Base-by-base conservation (phyloP, 2,888 invertebrate species). In the Unio delphinus region DNA sequence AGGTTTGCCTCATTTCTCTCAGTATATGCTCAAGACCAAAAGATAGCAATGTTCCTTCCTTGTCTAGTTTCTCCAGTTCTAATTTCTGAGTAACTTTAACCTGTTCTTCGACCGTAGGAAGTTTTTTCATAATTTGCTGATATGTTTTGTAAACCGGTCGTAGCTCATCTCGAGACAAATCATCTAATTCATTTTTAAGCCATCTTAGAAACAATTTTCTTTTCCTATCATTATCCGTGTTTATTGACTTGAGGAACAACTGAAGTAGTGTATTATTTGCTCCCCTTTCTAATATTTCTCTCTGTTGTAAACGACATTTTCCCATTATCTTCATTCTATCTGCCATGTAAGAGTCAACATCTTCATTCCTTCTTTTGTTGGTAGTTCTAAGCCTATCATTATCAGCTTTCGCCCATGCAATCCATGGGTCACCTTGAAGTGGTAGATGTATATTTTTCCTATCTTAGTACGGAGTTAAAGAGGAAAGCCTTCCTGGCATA, bases 21-120 rank as follows among this genome's bases (percentile, higher is more conserved):
- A 67, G 61, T 23, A 69, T 59, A 62, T 73, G 73, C 57, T 70
- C 73, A 6, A 68, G 11, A n/a, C 70, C 67, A 54, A 73, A 59
- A 1, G 65, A 67, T 28, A 65, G 60, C 15, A 65, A 60, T 15
- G 63, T 60, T 34, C 68, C 26, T 17, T 62, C 30, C 18, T 45
- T 45, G 34, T 68, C 65, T 18, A 57, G 20, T 7, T 57, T 26
- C 60, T 15, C n/a, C 8, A 65, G 8, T 15, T 57, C 17, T 4
- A 62, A 2, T 61, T 58, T 8, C 23, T 20, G 34, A 8, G 18
- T 65, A 57, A 17, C 60, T n/a, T 30, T 34, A 17, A 7, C 20
- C 6, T 45, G 26, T 3, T 30, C 20, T n/a, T 7, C n/a, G 7
- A 62, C 26, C 18, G 7, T 61, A 1, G 30, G 54, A n/a, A 23